phyloP scores from a whole-genome alignment of 2,797 vertebrate genomes.

The Molossus molossus region DNA sequence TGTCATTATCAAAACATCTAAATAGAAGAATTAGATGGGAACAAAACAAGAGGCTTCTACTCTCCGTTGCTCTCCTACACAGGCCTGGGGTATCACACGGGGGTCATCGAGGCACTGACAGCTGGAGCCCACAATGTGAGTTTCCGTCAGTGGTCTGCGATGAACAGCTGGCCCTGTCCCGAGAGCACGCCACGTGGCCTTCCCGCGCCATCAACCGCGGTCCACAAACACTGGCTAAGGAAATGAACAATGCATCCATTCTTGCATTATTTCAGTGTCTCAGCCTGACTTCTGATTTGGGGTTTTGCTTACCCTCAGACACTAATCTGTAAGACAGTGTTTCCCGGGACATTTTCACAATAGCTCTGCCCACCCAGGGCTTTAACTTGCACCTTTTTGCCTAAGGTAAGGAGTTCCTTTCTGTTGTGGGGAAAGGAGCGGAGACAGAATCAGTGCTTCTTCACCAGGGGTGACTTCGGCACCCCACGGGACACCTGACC shows the following conservation, averaged over 20 bases:
- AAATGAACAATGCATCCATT: not conserved
- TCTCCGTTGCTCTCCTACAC: not conserved
- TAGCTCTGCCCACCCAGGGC: not conserved
- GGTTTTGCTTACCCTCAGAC: not conserved
- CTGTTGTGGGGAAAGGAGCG: not conserved
- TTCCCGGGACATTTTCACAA: not conserved
- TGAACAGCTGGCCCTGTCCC: not conserved
- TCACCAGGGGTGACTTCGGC: not conserved
- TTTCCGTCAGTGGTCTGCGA: not conserved
- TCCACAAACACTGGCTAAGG: conserved; percentile 1
- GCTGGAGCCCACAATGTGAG: not conserved
- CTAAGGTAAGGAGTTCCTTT: not conserved
- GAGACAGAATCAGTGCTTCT: not conserved
- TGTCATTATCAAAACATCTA: not conserved
- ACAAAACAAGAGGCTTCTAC: not conserved
- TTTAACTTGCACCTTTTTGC: not conserved
- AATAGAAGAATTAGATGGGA: not conserved
- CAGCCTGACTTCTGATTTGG: not conserved
- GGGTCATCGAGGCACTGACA: not conserved
- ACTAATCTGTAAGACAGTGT: not conserved
- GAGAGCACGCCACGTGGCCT: not conserved
- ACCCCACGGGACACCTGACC: not conserved
- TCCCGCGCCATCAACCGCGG: not conserved
- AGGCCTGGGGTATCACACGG: not conserved
- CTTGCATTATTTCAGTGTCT: not conserved